phyloP scores from a whole-genome alignment of 1,140 invertebrate genomes.

The Euwallacea similis region DNA sequence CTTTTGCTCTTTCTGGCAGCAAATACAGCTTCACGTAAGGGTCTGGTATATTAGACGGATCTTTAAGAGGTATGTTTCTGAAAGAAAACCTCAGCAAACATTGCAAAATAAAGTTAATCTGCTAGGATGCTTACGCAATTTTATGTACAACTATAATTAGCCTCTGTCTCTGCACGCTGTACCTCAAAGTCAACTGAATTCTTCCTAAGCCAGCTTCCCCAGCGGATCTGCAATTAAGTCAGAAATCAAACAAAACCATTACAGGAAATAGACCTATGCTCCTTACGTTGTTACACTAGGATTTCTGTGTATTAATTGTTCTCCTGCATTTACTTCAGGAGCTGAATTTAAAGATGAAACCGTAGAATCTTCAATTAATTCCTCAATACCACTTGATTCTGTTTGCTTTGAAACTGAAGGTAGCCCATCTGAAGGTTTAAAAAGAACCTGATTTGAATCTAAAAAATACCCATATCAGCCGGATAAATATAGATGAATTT shows the following conservation, averaged over 20 bases:
- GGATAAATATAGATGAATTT: not conserved
- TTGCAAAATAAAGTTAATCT: not conserved
- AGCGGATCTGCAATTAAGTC: conserved; percentile 54
- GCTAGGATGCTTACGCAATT: conserved; percentile 71
- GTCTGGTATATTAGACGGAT: conserved; percentile 87
- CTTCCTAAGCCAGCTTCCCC: conserved; percentile 74
- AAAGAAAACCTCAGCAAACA: conserved; percentile 41
- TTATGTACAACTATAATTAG: conserved; percentile 84
- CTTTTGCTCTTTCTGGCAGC: conserved; percentile 82
- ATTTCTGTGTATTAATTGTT: conserved; percentile 52
- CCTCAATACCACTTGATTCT: not conserved
- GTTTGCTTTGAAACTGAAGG: conserved; percentile 5
- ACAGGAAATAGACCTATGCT: not conserved
- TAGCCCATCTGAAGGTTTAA: conserved; percentile 4
- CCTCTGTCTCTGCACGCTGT: conserved; percentile 78
- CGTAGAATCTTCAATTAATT: conserved; percentile 43
- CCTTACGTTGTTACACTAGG: conserved; percentile 57
- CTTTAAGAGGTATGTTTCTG: conserved; percentile 83
- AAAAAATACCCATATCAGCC: not conserved
- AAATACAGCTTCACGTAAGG: conserved; percentile 94
- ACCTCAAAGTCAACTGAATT: conserved; percentile 84
- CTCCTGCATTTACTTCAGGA: conserved; percentile 21
- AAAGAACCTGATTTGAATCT: conserved; percentile 18
- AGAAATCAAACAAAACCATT: conserved; percentile 9
- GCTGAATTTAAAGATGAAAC: conserved; percentile 26